Conservation (phyloP, 2,888 invertebrate genomes). For the Ormyrus thymus region DNA sequence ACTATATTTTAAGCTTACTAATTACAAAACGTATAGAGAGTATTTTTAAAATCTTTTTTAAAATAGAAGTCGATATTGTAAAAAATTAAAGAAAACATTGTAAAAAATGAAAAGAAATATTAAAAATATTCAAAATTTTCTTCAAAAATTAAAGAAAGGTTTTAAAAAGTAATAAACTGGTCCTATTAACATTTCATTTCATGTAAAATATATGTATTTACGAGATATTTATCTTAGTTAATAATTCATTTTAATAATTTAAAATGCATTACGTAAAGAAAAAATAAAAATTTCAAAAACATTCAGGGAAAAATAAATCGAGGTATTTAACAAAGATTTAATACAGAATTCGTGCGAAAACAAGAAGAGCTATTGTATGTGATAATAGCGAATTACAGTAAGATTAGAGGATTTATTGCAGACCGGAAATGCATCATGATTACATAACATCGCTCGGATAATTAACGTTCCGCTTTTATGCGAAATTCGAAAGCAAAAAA, state of each 20-base stretch:
- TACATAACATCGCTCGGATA: slow-evolving; percentile 1
- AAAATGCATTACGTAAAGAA: background rate
- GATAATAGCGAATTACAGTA: slow-evolving; percentile 1
- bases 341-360: background rate
- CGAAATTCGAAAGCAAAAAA: background rate
- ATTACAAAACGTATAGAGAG: no score
- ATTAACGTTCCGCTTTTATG: slow-evolving; percentile 15
- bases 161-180: no score
- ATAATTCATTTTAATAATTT: background rate
- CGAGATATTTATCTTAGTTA: no score
- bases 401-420: background rate
- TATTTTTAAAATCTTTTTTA: no score
- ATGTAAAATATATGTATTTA: no score
- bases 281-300: slow-evolving; percentile 2
- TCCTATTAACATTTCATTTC: no score
- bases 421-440: slow-evolving; percentile 23
- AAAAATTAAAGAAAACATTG: no score
- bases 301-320: background rate
- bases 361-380: background rate
- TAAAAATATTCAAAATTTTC: no score
- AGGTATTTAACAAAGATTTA: background rate
- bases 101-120: no score
- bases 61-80: no score
- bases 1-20: no score
- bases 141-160: no score